These are phyloP conservation scores for Tenebrosternarchus preto DNA, from an alignment of 2,113 vertebrate genomes.

Conservation along the genomic window DNA sequence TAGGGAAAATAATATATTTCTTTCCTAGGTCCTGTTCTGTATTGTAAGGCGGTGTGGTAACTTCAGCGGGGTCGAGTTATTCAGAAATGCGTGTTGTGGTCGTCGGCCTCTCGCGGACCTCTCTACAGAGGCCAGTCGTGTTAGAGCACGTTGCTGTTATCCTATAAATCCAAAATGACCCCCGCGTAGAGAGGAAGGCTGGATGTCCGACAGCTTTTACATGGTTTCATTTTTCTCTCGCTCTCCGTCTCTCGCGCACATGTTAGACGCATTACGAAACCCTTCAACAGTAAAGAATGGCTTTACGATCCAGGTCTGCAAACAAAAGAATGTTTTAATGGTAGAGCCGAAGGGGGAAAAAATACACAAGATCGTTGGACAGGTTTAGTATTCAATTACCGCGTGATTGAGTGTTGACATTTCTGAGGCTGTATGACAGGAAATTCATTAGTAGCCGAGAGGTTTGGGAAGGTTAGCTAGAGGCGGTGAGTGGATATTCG, in stretches of 20 bases:
- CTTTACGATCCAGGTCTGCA: slow-evolving; percentile 59
- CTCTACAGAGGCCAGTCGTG: slow-evolving; percentile 21
- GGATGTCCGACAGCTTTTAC: slow-evolving; percentile 49
- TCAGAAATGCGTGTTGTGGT: slow-evolving; percentile 7
- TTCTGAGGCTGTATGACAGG: slow-evolving; percentile 74
- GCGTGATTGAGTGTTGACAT: slow-evolving; percentile 76
- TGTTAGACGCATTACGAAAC: slow-evolving; percentile 65
- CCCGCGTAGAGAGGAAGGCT: background rate
- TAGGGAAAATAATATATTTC: background rate
- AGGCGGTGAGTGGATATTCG: slow-evolving; percentile 61
- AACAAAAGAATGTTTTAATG: slow-evolving; percentile 74
- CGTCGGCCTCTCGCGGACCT: slow-evolving; percentile 32
- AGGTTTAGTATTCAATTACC: slow-evolving; percentile 72
- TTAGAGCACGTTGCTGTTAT: slow-evolving; percentile 28
- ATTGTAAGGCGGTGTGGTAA: background rate
- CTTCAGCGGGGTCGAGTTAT: background rate
- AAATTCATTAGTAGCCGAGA: slow-evolving; percentile 70
- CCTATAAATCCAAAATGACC: slow-evolving; percentile 19
- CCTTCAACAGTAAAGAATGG: slow-evolving; percentile 55
- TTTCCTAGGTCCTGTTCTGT: background rate
- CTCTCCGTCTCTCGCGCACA: slow-evolving; percentile 23
- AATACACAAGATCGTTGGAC: slow-evolving; percentile 54
- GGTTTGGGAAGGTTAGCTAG: slow-evolving; percentile 58
- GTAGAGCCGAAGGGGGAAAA: slow-evolving; percentile 56
- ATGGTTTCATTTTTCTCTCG: slow-evolving; percentile 34